These are phyloP conservation scores for Philhelius pedissequus DNA, from an alignment of 2,888 invertebrate species.

Conservation along the genomic window DNA sequence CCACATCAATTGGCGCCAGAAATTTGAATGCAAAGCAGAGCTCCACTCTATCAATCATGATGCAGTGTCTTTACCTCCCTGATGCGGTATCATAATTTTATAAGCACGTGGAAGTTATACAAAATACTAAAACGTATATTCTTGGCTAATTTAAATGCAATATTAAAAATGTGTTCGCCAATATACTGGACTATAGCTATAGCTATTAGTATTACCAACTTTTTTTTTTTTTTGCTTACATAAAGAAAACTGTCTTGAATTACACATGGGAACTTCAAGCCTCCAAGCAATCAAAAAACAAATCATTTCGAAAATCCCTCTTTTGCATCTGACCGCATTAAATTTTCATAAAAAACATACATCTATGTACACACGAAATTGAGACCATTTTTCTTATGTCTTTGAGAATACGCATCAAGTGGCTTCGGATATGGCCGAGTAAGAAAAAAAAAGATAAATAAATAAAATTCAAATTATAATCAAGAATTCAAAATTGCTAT, in stretches of 20 bases:
- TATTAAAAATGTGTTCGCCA: constrained; percentile 10
- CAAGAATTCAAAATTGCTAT: constrained; percentile 19
- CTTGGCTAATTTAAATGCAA: neutral
- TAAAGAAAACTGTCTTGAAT: neutral
- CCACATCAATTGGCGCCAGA: constrained; percentile 53
- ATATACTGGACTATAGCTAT: neutral
- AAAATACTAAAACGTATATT: neutral
- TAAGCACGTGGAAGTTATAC: neutral
- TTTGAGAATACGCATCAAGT: constrained; percentile 31
- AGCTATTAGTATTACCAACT: neutral
- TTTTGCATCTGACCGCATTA: constrained; percentile 53
- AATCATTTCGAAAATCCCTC: neutral
- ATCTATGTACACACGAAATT: constrained; percentile 1
- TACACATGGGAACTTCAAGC: constrained; percentile 48
- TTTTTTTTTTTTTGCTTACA: constrained; percentile 1
- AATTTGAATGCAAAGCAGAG: constrained; percentile 49
- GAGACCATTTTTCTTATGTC: neutral
- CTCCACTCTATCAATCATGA: constrained; percentile 37
- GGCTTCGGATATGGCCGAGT: neutral
- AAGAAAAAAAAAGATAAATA: neutral
- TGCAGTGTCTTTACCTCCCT: neutral
- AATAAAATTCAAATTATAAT: too few species aligned
- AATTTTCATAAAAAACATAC: constrained; percentile 50
- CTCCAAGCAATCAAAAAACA: constrained; percentile 49
- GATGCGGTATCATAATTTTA: neutral